A percentile compares a stretch with the other conserved stretches of the same genome.
Evolutionary conservation across 2,888 invertebrate species (phyloP).

Genomic region (Ophioninae sp.): DNA sequence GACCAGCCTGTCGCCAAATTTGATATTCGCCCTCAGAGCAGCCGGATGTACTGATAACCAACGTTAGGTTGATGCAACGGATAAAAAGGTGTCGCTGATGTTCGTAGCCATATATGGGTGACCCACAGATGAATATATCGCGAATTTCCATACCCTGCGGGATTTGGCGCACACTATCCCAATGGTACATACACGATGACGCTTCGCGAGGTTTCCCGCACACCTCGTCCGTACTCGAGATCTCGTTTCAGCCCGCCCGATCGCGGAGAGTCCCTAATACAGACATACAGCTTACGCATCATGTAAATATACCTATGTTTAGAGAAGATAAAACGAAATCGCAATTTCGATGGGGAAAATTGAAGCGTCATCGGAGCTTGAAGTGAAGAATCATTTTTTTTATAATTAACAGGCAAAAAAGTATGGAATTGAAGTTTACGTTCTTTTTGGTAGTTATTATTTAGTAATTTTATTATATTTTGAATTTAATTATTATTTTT

Average conservation of each 20-base stretch:
- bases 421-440: background rate
- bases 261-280: slow-evolving; percentile 31
- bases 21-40: background rate
- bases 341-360: slow-evolving; percentile 9
- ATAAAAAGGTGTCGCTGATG: slow-evolving; percentile 37
- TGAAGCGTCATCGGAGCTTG: background rate
- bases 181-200: slow-evolving; percentile 32
- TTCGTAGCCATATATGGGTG: slow-evolving; percentile 28
- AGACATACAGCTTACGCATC: slow-evolving; percentile 4
- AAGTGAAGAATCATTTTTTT: background rate
- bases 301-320: slow-evolving; percentile 14
- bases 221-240: slow-evolving; percentile 49
- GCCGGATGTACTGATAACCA: slow-evolving; percentile 11
- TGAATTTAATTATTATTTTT: too few species aligned
- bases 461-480: too few species aligned
- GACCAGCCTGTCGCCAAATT: too few species aligned
- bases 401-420: background rate
- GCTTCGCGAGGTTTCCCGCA: slow-evolving; percentile 44
- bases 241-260: slow-evolving; percentile 47
- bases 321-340: slow-evolving; percentile 23
- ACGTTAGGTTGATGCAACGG: background rate
- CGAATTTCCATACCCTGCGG: slow-evolving; percentile 59
- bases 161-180: slow-evolving; percentile 27
- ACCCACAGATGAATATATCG: slow-evolving; percentile 54
- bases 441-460: background rate